Evolutionary conservation across 1,140 invertebrate genomes (phyloP).

Genomic region (Drosophila kurseongensis): DNA sequence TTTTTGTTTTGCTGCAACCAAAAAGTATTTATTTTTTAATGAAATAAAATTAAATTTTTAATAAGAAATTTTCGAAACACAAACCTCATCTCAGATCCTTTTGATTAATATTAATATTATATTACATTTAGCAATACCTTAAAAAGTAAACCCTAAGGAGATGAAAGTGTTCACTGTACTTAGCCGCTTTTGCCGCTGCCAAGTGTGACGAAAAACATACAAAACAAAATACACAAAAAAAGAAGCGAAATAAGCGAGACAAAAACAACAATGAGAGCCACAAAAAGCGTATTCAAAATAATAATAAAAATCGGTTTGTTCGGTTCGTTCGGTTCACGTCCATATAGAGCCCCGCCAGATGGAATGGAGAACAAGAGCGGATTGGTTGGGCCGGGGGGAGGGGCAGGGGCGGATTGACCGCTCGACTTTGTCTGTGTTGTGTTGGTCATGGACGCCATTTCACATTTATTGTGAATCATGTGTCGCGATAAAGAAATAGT

Average conservation of each 20-base stretch:
- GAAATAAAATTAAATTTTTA: no score
- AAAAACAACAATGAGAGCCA: slow-evolving; percentile 59
- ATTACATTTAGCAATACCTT: no score
- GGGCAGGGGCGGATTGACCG: slow-evolving; percentile 13
- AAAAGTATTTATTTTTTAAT: no score
- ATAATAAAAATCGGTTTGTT: slow-evolving; percentile 65
- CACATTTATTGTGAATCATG: slow-evolving; percentile 72
- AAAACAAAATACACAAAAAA: slow-evolving; percentile 80
- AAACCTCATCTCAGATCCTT: no score
- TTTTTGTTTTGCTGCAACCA: no score
- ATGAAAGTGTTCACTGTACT: slow-evolving; percentile 19
- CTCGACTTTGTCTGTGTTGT: slow-evolving; percentile 60
- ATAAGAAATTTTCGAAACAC: no score
- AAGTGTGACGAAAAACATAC: slow-evolving; percentile 82
- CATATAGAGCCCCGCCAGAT: slow-evolving; percentile 11
- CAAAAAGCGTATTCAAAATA: slow-evolving; percentile 81
- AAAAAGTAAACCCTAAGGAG: no score
- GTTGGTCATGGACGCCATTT: slow-evolving; percentile 80
- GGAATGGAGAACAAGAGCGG: slow-evolving; percentile 14
- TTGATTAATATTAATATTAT: no score
- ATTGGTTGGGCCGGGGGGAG: not conserved
- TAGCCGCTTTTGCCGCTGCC: slow-evolving; percentile 58
- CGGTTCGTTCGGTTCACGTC: slow-evolving; percentile 36
- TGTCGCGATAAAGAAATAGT: slow-evolving; percentile 72
- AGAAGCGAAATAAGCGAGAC: slow-evolving; percentile 47